Evolutionary conservation across 2,113 vertebrate species (phyloP), one percentile per base, ranked within the genome.

Genomic region (Naja naja): DNA sequence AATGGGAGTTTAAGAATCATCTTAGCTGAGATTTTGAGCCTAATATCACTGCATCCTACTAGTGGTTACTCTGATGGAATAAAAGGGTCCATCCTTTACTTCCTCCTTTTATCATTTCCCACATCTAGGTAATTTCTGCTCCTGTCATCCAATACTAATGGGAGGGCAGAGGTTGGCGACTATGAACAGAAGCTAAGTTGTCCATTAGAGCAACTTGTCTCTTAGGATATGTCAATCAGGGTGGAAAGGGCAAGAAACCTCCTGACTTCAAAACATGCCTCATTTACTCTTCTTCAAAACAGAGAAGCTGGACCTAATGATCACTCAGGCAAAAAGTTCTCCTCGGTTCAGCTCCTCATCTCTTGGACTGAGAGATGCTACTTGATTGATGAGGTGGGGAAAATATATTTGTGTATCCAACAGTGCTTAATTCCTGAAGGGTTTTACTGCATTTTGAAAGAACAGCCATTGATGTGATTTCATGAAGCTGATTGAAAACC

Each of bases 161-260:
- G 91, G 81, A 3, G 47, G 56, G 90, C 90, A 69, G 92, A 87
- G 89, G 55, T 49, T 18, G 5, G 89, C 45, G 92, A 64, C 55
- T 87, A 25, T 45, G 92, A 90, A 90, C n/a, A 47, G 54, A 87
- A 86, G 55, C 81, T 20, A 16, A 52, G 55, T 22, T 90, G 89
- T 64, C 89, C 89, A 90, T 90, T 93, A 90, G 89, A 90, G 45
- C 81, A 87, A 90, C 89, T 86, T 85, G 55, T 87, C 88, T 94
- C 39, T 92, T 87, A 55, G 86, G 88, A 90, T 22, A 11, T 43
- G 34, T 86, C 91, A 91, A 45, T 53, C 56, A 54, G 45, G 87
- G 45, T 25, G 55, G 34, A 93, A 64, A 69, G 93, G 90, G 54
- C 91, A 54, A 34, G 58, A 34, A 56, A 64, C 87, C 55, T 23